These are phyloP conservation scores for Hypercompe scribonia DNA, from an alignment of 2,888 invertebrate species.

Conservation along the genomic window DNA sequence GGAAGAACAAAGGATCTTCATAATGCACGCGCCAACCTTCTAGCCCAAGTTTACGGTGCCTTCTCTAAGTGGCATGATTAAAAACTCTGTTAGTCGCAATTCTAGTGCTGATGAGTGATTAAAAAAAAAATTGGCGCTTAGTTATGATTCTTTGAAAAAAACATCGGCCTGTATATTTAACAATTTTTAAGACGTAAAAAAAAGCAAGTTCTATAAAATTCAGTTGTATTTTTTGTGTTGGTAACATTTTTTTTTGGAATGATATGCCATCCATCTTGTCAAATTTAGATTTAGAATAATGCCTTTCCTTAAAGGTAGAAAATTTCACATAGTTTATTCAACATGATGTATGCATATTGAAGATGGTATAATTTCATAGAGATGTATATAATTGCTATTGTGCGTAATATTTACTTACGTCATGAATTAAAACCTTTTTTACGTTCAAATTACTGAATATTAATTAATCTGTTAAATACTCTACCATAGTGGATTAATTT, in stretches of 20 bases:
- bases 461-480: background rate
- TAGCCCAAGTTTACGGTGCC: slow-evolving; percentile 78
- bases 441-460: background rate
- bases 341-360: too few species aligned
- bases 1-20: slow-evolving; percentile 96
- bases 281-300: too few species aligned
- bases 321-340: too few species aligned
- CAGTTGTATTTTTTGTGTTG: background rate
- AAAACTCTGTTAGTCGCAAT: slow-evolving; percentile 64
- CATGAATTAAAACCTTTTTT: too few species aligned
- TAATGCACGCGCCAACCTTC: slow-evolving; percentile 93
- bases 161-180: background rate
- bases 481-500: background rate
- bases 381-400: too few species aligned
- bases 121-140: background rate
- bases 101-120: slow-evolving; percentile 59
- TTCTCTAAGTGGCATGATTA: slow-evolving; percentile 67
- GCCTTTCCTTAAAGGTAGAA: too few species aligned
- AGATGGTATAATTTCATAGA: too few species aligned
- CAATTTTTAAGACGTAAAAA: too few species aligned
- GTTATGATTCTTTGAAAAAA: background rate
- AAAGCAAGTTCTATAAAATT: background rate
- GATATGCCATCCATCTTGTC: too few species aligned
- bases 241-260: too few species aligned
- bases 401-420: too few species aligned